Percentiles rank a stretch among this genome's conserved stretches.
Conservation (phyloP, 2,113 vertebrate genomes). For the Clarias gariepinus region DNA sequence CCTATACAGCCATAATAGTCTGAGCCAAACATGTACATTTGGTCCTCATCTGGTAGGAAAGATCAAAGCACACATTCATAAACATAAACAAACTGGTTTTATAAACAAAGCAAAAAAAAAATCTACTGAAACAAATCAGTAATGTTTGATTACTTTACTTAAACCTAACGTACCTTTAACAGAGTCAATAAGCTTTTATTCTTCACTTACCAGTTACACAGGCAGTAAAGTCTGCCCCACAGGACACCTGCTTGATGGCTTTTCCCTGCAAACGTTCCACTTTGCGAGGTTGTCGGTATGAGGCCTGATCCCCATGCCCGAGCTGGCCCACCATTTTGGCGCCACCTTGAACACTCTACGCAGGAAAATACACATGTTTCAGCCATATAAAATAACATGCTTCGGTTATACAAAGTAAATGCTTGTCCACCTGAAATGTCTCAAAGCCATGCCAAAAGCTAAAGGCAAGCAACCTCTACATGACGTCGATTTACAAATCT, state of each 20-base stretch:
- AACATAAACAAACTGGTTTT: not conserved
- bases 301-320: constrained; percentile 94
- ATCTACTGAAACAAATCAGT: not conserved
- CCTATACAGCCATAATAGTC: constrained; percentile 98
- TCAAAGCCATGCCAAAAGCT: not conserved
- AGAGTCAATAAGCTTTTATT: not conserved
- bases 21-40: constrained; percentile 95
- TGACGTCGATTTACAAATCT: not conserved
- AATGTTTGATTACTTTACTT: not conserved
- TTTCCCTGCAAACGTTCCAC: constrained; percentile 94
- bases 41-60: constrained; percentile 86
- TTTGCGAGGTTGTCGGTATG: constrained; percentile 91
- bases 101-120: not conserved
- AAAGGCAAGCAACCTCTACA: not conserved
- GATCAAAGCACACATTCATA: constrained; percentile 12
- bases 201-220: constrained; percentile 85
- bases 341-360: constrained; percentile 93
- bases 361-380: not conserved
- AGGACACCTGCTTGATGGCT: constrained; percentile 91
- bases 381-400: not conserved
- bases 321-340: constrained; percentile 95
- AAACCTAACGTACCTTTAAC: not conserved
- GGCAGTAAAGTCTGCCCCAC: constrained; percentile 93
- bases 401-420: not conserved
- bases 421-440: not conserved